Evolutionary conservation across 2,888 invertebrate species (phyloP).

Genomic region (Coleophora flavipennella): DNA sequence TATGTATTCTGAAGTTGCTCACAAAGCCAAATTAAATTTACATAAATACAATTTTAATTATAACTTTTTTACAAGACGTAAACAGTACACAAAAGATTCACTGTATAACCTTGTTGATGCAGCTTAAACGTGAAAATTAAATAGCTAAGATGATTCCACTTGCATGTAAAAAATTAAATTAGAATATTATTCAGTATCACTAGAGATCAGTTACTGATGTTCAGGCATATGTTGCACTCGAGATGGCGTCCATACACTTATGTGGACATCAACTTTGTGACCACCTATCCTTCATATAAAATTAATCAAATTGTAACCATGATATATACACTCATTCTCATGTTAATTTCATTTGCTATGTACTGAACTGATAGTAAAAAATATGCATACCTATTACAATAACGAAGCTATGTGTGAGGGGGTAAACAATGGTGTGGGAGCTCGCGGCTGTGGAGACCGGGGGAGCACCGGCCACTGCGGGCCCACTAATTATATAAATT

Average conservation of each 20-base stretch:
- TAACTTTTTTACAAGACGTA: slow-evolving; percentile 66
- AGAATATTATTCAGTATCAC: slow-evolving; percentile 43
- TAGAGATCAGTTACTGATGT: slow-evolving; percentile 57
- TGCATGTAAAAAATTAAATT: slow-evolving; percentile 37
- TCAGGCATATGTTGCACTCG: slow-evolving; percentile 32
- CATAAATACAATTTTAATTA: slow-evolving; percentile 69
- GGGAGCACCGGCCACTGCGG: slow-evolving; percentile 21
- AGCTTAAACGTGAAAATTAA: slow-evolving; percentile 40
- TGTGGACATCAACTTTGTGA: slow-evolving; percentile 60
- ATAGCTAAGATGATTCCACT: slow-evolving; percentile 42
- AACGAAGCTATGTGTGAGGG: slow-evolving; percentile 68
- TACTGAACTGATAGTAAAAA: slow-evolving; percentile 59
- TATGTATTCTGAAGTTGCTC: slow-evolving; percentile 70
- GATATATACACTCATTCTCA: slow-evolving; percentile 67
- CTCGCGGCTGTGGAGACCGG: slow-evolving; percentile 25
- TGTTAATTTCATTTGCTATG: slow-evolving; percentile 55
- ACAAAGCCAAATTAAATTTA: slow-evolving; percentile 72
- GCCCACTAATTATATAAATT: slow-evolving; percentile 49
- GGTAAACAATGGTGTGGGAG: slow-evolving; percentile 56
- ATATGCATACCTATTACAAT: slow-evolving; percentile 72
- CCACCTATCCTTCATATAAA: slow-evolving; percentile 65
- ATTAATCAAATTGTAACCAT: slow-evolving; percentile 67
- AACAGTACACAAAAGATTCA: slow-evolving; percentile 62
- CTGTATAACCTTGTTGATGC: slow-evolving; percentile 47
- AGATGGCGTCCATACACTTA: slow-evolving; percentile 37